A percentile compares a stretch with the other conserved stretches of the same genome.
These are phyloP conservation scores for Cheilosia vulpina DNA, from an alignment of 2,888 invertebrate genomes.

Conservation along the genomic window DNA sequence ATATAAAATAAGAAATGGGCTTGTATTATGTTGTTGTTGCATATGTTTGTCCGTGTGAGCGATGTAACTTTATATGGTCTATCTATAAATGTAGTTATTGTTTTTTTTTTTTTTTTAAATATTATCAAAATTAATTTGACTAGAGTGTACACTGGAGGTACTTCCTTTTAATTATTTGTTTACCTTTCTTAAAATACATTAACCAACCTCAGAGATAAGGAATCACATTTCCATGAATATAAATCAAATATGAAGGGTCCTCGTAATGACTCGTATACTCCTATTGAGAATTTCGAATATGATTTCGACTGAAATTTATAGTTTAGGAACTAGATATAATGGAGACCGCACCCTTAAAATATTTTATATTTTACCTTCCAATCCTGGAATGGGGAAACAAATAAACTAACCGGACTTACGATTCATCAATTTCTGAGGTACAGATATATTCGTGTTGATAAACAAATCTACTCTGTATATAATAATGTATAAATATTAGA, in stretches of 20 bases:
- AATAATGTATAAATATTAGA: slow-evolving; percentile 25
- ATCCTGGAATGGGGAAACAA: not conserved
- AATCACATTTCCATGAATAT: not conserved
- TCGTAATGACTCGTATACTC: too few relatives aligned
- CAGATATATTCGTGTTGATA: slow-evolving; percentile 4
- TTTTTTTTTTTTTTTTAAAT: slow-evolving; percentile 30
- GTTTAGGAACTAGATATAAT: slow-evolving; percentile 5
- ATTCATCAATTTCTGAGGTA: not conserved
- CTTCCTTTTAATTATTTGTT: slow-evolving; percentile 44
- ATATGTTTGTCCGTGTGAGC: not conserved
- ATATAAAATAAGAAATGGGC: not conserved
- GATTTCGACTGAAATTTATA: too few relatives aligned
- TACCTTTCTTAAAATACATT: slow-evolving; percentile 33
- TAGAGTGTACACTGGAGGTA: slow-evolving; percentile 72
- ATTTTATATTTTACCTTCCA: not conserved
- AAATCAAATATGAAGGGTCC: not conserved
- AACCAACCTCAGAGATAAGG: not conserved
- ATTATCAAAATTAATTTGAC: slow-evolving; percentile 65
- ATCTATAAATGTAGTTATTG: not conserved
- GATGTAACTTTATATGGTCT: not conserved
- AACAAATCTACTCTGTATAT: slow-evolving; percentile 5
- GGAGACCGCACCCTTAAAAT: not conserved
- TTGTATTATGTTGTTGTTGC: not conserved
- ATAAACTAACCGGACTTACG: not conserved
- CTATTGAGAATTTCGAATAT: too few relatives aligned